Evolutionary conservation across 1,140 invertebrate genomes (phyloP).

Genomic region (Manduca sexta): DNA sequence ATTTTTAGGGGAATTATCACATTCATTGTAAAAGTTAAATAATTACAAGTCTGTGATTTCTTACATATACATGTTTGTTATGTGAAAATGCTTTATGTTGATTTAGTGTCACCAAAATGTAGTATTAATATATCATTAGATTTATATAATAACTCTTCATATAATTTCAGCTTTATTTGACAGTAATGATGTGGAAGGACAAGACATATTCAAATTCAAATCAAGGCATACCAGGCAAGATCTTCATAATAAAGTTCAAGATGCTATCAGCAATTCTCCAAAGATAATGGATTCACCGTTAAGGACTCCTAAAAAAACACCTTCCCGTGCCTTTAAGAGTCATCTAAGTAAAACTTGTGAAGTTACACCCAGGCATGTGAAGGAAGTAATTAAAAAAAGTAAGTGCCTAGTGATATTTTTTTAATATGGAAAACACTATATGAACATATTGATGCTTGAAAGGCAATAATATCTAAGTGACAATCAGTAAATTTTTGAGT

Average conservation of each 20-base stretch:
- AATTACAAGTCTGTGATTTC: no score
- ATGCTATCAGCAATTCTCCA: slow-evolving; percentile 38
- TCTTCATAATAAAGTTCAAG: slow-evolving; percentile 53
- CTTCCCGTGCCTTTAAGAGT: slow-evolving; percentile 11
- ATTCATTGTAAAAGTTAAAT: no score
- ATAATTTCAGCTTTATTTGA: slow-evolving; percentile 52
- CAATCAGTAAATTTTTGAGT: no score
- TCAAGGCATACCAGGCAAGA: slow-evolving; percentile 57
- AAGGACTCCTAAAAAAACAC: slow-evolving; percentile 45
- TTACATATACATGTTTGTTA: no score
- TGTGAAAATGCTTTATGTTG: no score
- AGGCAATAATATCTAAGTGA: no score
- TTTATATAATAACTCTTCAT: background rate
- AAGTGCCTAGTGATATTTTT: no score
- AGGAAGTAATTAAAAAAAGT: slow-evolving; percentile 61
- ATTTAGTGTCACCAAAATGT: no score
- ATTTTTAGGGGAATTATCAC: no score
- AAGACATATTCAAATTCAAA: slow-evolving; percentile 63
- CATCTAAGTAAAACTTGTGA: slow-evolving; percentile 22
- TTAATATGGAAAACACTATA: no score
- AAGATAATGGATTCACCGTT: slow-evolving; percentile 21
- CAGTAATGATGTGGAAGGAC: slow-evolving; percentile 57
- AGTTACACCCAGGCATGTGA: slow-evolving; percentile 50
- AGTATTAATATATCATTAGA: no score
- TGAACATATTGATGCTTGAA: no score